Conservation (phyloP, 2,888 invertebrate species). For the Apamea monoglypha region DNA sequence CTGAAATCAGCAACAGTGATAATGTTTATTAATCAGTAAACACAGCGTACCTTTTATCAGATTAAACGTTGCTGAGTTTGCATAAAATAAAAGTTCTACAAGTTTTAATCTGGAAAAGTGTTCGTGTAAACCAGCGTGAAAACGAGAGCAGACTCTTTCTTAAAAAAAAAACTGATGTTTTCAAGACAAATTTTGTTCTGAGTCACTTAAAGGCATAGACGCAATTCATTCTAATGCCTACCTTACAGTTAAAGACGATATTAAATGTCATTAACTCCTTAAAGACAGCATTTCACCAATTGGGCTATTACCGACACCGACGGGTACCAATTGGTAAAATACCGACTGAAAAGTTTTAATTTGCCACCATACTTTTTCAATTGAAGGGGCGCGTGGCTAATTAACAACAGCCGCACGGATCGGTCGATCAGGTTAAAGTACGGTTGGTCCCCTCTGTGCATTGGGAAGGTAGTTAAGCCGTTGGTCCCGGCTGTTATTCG, state of each 20-base stretch:
- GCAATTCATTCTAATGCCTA: neutral
- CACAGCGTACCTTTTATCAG: conserved; percentile 23
- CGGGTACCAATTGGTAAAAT: neutral
- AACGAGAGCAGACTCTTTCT: neutral
- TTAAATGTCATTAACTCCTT: neutral
- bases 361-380: neutral
- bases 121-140: conserved; percentile 15
- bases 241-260: neutral
- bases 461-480: neutral
- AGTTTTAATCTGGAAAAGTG: conserved; percentile 51
- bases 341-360: neutral
- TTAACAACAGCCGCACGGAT: neutral
- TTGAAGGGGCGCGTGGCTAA: neutral
- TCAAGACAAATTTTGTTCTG: neutral
- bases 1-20: neutral
- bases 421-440: too few relatives aligned
- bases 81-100: conserved; percentile 33
- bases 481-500: neutral
- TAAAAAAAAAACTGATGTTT: conserved; percentile 2
- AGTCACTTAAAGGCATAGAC: too few relatives aligned
- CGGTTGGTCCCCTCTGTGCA: neutral
- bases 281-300: neutral
- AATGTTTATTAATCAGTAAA: conserved; percentile 12
- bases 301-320: too few relatives aligned
- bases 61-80: conserved; percentile 41